Base-by-base conservation (phyloP, 2,888 invertebrate genomes). In the Parelbella ahira region DNA sequence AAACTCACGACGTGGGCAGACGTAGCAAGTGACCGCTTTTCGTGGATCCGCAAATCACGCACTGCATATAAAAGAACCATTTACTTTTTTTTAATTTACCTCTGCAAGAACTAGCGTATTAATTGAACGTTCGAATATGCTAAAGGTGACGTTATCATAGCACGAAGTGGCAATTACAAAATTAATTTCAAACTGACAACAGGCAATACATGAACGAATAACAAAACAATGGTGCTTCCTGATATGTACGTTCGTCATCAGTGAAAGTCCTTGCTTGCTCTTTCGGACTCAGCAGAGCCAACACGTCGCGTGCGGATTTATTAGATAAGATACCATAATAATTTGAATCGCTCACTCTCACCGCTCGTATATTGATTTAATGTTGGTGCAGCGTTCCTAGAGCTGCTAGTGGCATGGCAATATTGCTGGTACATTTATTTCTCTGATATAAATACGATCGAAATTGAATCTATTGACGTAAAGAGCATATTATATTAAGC, bases 221-320 rank as follows among this genome's bases (percentile, higher is more conserved):
- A 33, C 11, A 7, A 21, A 27, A 41, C 41, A 33, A 41, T 41
- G 20, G 33, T 28, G 32, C 21, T 27, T 33, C 33, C 41, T 41
- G 25, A 27, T 27, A 24, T 20, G 19, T 18, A 33, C 5, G 25
- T 25, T 33, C 53, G 53, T 50, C 53, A 58, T 68, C 53, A 69
- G 78, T 72, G 75, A 78, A 78, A 77, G 76, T 77, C 63, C 60
- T 62, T 63, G 42, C 41, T 41, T 27, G 42, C 41, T 41, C 33
- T 41, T 41, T 33, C 33, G 27, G 33, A 41, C 39, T 36, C 48
- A 33, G 25, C 8, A 33, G 32, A 33, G n/a, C 37, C 36, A 48
- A 41, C 10, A 41, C 51, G 54, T 58, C 60, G 60, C 61, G 61
- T 56, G 56, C 48, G 42, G 43, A 41, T 41, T 49, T 50, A 50